A percentile compares a stretch with the other conserved stretches of the same genome.
Evolutionary conservation across 2,113 vertebrate species (phyloP).

Genomic region (Orycteropus afer): DNA sequence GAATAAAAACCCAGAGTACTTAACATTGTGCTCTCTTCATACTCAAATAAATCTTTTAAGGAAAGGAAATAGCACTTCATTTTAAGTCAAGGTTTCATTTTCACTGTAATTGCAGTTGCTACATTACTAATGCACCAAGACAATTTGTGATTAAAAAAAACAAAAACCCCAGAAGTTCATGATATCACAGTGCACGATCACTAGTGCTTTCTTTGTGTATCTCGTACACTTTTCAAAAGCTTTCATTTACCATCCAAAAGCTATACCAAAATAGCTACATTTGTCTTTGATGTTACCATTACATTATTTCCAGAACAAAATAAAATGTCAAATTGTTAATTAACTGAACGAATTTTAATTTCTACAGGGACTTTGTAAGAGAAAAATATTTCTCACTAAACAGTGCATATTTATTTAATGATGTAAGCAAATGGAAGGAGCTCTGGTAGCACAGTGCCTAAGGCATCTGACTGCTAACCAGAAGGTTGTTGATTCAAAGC

Average conservation of each 20-base stretch:
- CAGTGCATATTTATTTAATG: slow-evolving; percentile 53
- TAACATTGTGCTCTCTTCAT: slow-evolving; percentile 4
- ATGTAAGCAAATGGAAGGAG: slow-evolving; percentile 65
- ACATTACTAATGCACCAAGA: slow-evolving; percentile 65
- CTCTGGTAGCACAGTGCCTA: too few species aligned
- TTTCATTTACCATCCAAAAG: slow-evolving; percentile 14
- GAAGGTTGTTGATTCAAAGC: too few species aligned
- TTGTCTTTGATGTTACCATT: slow-evolving; percentile 41
- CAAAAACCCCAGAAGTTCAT: background rate
- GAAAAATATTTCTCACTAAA: slow-evolving; percentile 23
- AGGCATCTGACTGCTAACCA: too few species aligned
- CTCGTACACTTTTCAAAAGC: background rate
- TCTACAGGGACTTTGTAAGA: background rate
- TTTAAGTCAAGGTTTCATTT: slow-evolving; percentile 60
- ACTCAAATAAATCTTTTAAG: slow-evolving; percentile 63
- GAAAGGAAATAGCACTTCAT: slow-evolving; percentile 62
- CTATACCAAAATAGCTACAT: slow-evolving; percentile 29
- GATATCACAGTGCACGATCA: background rate
- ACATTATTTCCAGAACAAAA: slow-evolving; percentile 58
- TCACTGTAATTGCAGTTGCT: slow-evolving; percentile 47
- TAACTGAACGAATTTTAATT: slow-evolving; percentile 68
- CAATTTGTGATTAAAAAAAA: slow-evolving; percentile 48
- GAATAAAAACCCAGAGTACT: slow-evolving; percentile 48
- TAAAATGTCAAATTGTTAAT: slow-evolving; percentile 61
- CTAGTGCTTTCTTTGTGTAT: slow-evolving; percentile 8